These are phyloP conservation scores for Bursaphelenchus okinawaensis DNA, from an alignment of 2,888 invertebrate species.

Conservation along the genomic window DNA sequence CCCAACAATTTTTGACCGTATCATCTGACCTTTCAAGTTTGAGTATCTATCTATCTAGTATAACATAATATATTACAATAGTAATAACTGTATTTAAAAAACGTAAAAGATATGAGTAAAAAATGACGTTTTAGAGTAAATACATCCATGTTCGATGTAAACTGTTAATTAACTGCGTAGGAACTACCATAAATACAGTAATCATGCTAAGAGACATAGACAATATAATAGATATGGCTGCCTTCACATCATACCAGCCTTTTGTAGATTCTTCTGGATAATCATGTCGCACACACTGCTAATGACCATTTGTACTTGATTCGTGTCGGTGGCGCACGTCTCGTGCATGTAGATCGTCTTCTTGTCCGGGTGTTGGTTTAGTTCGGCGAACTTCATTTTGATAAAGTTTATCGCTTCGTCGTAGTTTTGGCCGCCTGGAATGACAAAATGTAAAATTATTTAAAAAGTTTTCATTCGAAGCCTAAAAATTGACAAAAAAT, in stretches of 20 bases:
- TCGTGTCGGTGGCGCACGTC: slow-evolving; percentile 97
- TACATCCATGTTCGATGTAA: neutral
- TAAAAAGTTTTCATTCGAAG: neutral
- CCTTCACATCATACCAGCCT: slow-evolving; percentile 57
- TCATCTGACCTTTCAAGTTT: neutral
- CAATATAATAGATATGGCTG: too few species aligned
- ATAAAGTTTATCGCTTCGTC: slow-evolving; percentile 98
- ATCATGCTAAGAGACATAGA: too few species aligned
- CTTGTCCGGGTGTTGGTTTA: slow-evolving; percentile 98
- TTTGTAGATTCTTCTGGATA: slow-evolving; percentile 56
- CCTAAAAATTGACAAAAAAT: neutral
- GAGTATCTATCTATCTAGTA: neutral
- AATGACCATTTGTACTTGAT: slow-evolving; percentile 56
- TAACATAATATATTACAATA: neutral
- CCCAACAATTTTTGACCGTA: neutral
- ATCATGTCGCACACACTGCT: slow-evolving; percentile 55
- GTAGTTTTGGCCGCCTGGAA: slow-evolving; percentile 81
- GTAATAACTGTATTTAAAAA: neutral
- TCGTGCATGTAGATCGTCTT: slow-evolving; percentile 96
- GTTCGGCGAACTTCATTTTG: slow-evolving; percentile 98
- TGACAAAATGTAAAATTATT: too few species aligned
- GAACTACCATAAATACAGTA: too few species aligned
- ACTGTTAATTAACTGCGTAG: neutral
- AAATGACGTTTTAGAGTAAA: neutral
- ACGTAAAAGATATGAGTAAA: neutral